Evolutionary conservation across 2,888 invertebrate species (phyloP), one percentile per base, ranked within the genome.

Genomic region (Caenorhabditis zanzibari): DNA sequence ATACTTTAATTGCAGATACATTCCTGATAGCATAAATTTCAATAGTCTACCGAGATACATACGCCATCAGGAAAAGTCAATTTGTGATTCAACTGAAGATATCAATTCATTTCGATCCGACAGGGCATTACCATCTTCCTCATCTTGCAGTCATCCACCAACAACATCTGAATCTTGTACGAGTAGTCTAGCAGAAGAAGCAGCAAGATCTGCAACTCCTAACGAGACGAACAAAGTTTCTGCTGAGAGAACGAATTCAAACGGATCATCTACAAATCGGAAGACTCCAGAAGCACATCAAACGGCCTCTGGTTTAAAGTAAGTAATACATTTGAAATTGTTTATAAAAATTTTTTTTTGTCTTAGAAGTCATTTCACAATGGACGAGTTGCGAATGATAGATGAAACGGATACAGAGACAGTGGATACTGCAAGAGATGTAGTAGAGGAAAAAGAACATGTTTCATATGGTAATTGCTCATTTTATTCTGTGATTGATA

Each of bases 391-490:
- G 1, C 56, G 79, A 49, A 80, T 84, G 84, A 84, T 84, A 19
- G 84, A 84, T 63, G 84, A 84, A 49, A 84, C 81, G 10, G 84
- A 84, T 38, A 72, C 81, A 35, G 84, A 84, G 22, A 84, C 84
- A 3, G 12, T 61, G 24, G 81, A 84, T 49, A 79, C 81, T 0
- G 32, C 64, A 0, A 35, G 73, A 32, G 77, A 63, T 47, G n/a
- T 59, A 28, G 49, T 58, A n/a, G 75, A 75, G 52, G 56, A 75
- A n/a, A 49, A 81, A 19, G 74, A 74, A n/a, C 69, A 71, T 4
- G 59, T 71, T 2, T 75, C 75, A 0, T 75, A 63, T 24, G 81
- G 72, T 58, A 54, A 12, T 38, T 2, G 2, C 38, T 10, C 38
- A 10, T 38, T 38, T 38, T 38, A 6, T 38, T n/a, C 19, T 47